These are phyloP conservation scores for Sinosuthora webbiana DNA, from an alignment of 2,113 vertebrate species.

Conservation along the genomic window DNA sequence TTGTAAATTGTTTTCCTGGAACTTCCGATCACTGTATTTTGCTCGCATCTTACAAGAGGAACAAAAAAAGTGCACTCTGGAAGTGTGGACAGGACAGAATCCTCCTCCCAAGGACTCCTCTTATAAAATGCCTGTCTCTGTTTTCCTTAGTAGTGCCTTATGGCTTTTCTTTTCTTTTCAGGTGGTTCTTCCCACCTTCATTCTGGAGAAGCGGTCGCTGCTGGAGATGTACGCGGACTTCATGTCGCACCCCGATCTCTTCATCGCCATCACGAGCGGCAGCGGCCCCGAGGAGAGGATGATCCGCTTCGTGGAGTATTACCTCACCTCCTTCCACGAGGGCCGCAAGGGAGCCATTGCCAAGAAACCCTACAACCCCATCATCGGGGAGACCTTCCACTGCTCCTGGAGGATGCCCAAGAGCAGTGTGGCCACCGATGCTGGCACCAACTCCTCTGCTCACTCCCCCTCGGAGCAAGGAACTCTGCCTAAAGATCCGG, in stretches of 20 bases:
- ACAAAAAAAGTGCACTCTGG: neutral
- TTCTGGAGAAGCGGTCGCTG: slow-evolving; percentile 94
- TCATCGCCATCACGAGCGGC: slow-evolving; percentile 87
- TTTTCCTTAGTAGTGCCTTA: neutral
- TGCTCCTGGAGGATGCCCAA: slow-evolving; percentile 92
- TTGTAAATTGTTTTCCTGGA: neutral
- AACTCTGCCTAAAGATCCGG: slow-evolving; percentile 45
- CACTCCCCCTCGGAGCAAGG: slow-evolving; percentile 35
- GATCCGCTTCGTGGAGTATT: slow-evolving; percentile 96
- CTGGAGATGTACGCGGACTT: slow-evolving; percentile 99
- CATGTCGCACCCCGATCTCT: slow-evolving; percentile 96
- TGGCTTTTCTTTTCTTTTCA: slow-evolving; percentile 47
- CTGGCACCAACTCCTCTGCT: slow-evolving; percentile 11
- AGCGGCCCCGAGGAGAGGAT: slow-evolving; percentile 87
- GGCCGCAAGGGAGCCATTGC: slow-evolving; percentile 96
- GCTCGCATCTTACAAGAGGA: neutral
- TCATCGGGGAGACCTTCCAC: slow-evolving; percentile 96
- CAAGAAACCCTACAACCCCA: slow-evolving; percentile 99
- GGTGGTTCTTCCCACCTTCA: slow-evolving; percentile 98
- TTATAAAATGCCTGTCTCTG: neutral
- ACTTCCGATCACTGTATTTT: neutral
- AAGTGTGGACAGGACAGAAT: neutral
- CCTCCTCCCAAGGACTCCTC: neutral
- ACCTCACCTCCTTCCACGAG: slow-evolving; percentile 98
- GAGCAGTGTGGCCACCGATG: neutral